Evolutionary conservation across 2,797 vertebrate genomes (phyloP).

Genomic region (Spheniscus humboldti): DNA sequence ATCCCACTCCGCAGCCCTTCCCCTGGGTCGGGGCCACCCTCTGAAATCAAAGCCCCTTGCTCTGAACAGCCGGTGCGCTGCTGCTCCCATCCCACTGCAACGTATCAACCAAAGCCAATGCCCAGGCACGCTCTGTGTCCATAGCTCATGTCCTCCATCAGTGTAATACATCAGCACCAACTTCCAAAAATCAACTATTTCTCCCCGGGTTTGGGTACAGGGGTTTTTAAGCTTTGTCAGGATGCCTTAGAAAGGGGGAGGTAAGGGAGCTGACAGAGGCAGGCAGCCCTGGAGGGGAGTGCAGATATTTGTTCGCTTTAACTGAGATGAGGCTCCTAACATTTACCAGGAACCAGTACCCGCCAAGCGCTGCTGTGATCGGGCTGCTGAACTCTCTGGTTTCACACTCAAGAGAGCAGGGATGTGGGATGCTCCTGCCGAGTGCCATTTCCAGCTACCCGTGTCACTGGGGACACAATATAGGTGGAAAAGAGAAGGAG

Average conservation of each 20-base stretch:
- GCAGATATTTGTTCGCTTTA: background rate
- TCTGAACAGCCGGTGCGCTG: background rate
- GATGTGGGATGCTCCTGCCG: background rate
- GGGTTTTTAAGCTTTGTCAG: background rate
- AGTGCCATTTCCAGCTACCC: background rate
- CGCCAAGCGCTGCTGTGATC: background rate
- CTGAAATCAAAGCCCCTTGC: background rate
- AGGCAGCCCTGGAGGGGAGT: background rate
- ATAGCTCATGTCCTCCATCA: background rate
- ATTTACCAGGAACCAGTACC: background rate
- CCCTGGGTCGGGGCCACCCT: background rate
- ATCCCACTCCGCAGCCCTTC: background rate
- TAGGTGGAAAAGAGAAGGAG: background rate
- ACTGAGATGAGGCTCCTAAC: background rate
- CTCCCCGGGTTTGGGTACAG: accelerated
- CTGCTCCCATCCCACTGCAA: background rate
- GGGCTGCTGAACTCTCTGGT: background rate
- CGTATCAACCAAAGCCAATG: accelerated
- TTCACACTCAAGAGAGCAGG: background rate
- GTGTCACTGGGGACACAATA: background rate
- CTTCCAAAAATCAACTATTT: background rate
- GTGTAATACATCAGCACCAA: background rate
- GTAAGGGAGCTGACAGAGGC: background rate
- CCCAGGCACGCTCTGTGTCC: background rate
- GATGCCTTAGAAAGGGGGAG: background rate